Evolutionary conservation across 1,140 invertebrate genomes (phyloP), one percentile per base, ranked within the genome.

Genomic region (Bombus cullumanus): DNA sequence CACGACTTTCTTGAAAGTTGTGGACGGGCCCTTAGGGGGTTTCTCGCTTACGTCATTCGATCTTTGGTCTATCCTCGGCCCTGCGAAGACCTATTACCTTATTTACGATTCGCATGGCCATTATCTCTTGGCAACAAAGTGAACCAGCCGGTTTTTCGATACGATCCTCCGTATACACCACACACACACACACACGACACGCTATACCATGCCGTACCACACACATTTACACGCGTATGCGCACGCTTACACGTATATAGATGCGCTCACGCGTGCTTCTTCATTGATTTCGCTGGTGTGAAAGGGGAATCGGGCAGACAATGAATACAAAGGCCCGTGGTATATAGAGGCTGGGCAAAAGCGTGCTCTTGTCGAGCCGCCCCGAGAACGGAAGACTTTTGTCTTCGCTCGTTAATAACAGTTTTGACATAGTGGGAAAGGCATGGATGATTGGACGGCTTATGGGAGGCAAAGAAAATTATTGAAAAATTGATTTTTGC

Each of bases 21-120:
- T 74, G 83, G 5, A 84, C 71, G 47, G 25, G 47, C 84, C 89
- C 81, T 90, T 90, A 90, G 88, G 90, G 85, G 79, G 75, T 74
- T 74, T 87, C 71, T 80, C 81, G 90, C 90, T 91, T 91, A 91
- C 90, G 90, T 91, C 90, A 91, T 77, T 76, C 84, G 87, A 89
- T 89, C 90, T 88, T 87, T 82, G 87, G 87, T 76, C 84, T 83
- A 88, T 79, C 85, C 69, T 57, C 71, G 83, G 83, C 86, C 76
- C 87, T 86, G 82, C 71, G 85, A 90, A 91, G 90, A 91, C 90
- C 90, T 91, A 91, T 91, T 91, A 91, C 87, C 90, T 91, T 91
- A 91, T 91, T 91, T 91, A 91, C 90, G 90, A 91, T 91, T 91
- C 90, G 90, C 90, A 88, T 83, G 86, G 90, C 90, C 90, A 91